phyloP scores from a whole-genome alignment of 2,888 invertebrate genomes.

The Shargacucullia verbasci region DNA sequence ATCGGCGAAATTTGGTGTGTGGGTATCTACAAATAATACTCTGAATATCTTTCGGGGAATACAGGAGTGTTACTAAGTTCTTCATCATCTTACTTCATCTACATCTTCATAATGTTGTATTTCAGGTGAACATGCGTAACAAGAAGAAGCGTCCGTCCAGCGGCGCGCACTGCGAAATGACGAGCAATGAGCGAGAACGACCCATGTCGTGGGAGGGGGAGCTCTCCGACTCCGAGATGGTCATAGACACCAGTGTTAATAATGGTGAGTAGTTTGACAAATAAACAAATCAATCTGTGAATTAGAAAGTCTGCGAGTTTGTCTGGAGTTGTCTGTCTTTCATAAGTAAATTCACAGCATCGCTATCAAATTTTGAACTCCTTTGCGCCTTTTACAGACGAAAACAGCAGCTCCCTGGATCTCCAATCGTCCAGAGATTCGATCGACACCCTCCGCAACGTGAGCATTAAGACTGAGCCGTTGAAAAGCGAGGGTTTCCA shows the following conservation, averaged over 20 bases:
- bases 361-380: too few relatives aligned
- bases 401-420: slow-evolving; percentile 82
- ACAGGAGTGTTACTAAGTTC: too few relatives aligned
- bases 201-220: slow-evolving; percentile 99
- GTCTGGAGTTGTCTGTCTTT: too few relatives aligned
- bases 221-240: slow-evolving; percentile 95
- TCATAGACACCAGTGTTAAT: slow-evolving; percentile 82
- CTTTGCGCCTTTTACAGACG: slow-evolving; percentile 67
- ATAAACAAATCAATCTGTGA: too few relatives aligned
- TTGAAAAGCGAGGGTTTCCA: slow-evolving; percentile 78
- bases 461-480: slow-evolving; percentile 82
- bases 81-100: too few relatives aligned
- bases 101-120: slow-evolving; percentile 19
- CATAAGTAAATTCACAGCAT: too few relatives aligned
- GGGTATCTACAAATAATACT: too few relatives aligned
- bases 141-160: slow-evolving; percentile 90
- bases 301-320: too few relatives aligned
- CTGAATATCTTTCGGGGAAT: too few relatives aligned
- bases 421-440: slow-evolving; percentile 84
- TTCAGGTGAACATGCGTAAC: slow-evolving; percentile 90
- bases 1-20: too few relatives aligned
- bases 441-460: slow-evolving; percentile 84
- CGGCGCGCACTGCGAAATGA: slow-evolving; percentile 79
- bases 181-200: slow-evolving; percentile 84
- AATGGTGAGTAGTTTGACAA: slow-evolving; percentile 70